A percentile compares a stretch with the other conserved stretches of the same genome.
Evolutionary conservation across 2,888 invertebrate species (phyloP).

Genomic region (Phorcus lineatus): DNA sequence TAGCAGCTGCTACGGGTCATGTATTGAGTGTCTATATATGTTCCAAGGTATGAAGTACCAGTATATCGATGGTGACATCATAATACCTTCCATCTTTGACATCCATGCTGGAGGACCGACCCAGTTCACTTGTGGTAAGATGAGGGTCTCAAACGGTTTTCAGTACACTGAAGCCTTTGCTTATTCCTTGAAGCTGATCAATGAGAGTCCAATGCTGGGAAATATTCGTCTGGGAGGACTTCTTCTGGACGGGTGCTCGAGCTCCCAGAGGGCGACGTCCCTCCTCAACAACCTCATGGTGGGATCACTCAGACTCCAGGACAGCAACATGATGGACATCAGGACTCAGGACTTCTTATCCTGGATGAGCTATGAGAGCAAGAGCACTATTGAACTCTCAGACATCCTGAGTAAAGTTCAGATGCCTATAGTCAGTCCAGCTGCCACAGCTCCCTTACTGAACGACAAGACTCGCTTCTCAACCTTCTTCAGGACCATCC

Average conservation of each 20-base stretch:
- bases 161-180: constrained; percentile 68
- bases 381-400: constrained; percentile 60
- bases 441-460: constrained; percentile 60
- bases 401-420: constrained; percentile 69
- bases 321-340: not conserved
- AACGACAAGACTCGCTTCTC: constrained; percentile 55
- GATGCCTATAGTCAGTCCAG: constrained; percentile 76
- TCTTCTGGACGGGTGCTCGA: constrained; percentile 68
- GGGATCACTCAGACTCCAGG: constrained; percentile 32
- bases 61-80: constrained; percentile 63
- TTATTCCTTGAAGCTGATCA: constrained; percentile 64
- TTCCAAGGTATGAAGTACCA: constrained; percentile 60
- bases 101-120: constrained; percentile 59
- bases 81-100: constrained; percentile 68
- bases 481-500: constrained; percentile 69
- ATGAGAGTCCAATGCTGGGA: constrained; percentile 49
- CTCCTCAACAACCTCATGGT: constrained; percentile 61
- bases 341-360: constrained; percentile 32
- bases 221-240: constrained; percentile 64
- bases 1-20: constrained; percentile 55
- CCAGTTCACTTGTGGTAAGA: constrained; percentile 60
- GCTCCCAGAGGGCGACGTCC: constrained; percentile 54
- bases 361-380: constrained; percentile 66
- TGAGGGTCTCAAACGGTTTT: constrained; percentile 61
- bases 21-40: constrained; percentile 67